Evolutionary conservation across 2,113 vertebrate species (phyloP), one percentile per base, ranked within the genome.

Genomic region (Oophaga pumilio): DNA sequence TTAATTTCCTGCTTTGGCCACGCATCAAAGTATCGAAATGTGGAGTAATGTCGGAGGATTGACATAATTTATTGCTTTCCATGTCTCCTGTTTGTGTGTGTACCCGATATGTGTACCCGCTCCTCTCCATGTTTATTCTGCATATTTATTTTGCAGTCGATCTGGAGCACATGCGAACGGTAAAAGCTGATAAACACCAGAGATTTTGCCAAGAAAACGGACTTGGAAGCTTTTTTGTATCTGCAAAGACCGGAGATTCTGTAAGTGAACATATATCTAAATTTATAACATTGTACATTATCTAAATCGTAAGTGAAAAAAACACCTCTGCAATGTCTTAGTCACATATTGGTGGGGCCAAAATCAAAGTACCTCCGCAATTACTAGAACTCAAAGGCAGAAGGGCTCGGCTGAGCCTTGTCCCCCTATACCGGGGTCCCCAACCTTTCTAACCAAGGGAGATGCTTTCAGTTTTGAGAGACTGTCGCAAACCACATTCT

Each of bases 241-340:
- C 98, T 0, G 98, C 98, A 90, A 99, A 99, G 94, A 97, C 97
- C 1, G 98, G 97, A 89, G 98, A 99, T 91, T 98, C 98, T 90
- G 98, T 99, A 88, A 96, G 97, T 97, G 91, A 88, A 86, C 64
- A 82, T 33, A 8, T 78, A 17, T 15, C 8, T 7, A 11, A 11
- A 56, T n/a, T 14, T 24, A 13, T 69, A 28, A 26, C 1, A 12
- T 26, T 68, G 59, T 60, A 60, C 12, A 60, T 13, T 60, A 18
- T 60, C n/a, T n/a, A n/a, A n/a, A n/a, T n/a, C n/a, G n/a, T n/a
- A n/a, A n/a, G n/a, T n/a, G n/a, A n/a, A 17, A 60, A 14, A 18
- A 18, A 18, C 2, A 2, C 59, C 4, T 3, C 64, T 68, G 64
- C 68, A 69, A 26, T 28, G 26, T 28, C 64, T 26, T 26, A 26